A percentile compares a stretch with the other conserved stretches of the same genome.
phyloP scores from a whole-genome alignment of 1,140 invertebrate species.

The Zaprionus capensis region DNA sequence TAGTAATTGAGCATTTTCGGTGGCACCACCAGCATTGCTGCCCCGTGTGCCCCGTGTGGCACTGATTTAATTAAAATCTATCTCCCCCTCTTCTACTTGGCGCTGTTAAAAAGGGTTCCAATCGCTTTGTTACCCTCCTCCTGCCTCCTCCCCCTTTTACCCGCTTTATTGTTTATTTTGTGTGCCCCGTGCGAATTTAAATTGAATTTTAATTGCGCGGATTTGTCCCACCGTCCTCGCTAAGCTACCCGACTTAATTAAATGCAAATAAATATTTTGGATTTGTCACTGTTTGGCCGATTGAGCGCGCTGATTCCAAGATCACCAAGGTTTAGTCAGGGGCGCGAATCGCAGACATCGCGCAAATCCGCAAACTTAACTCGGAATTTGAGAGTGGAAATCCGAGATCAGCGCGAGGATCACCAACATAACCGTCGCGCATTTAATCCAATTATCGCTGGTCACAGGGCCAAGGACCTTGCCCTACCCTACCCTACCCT shows the following conservation, averaged over 20 bases:
- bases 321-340: slow-evolving; percentile 28
- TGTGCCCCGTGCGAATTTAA: slow-evolving; percentile 45
- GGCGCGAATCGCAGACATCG: slow-evolving; percentile 2
- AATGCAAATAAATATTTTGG: slow-evolving; percentile 80
- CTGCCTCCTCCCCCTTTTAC: slow-evolving; percentile 31
- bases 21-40: slow-evolving; percentile 10
- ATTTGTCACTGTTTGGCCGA: slow-evolving; percentile 39
- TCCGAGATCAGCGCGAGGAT: slow-evolving; percentile 60
- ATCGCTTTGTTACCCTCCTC: neutral
- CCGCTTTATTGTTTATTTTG: slow-evolving; percentile 35
- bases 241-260: slow-evolving; percentile 65
- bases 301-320: slow-evolving; percentile 55
- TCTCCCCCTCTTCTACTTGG: slow-evolving; percentile 6
- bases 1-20: slow-evolving; percentile 83
- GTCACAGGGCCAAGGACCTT: slow-evolving; percentile 1
- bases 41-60: slow-evolving; percentile 33
- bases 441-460: slow-evolving; percentile 79
- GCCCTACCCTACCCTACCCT: neutral
- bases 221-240: slow-evolving; percentile 47
- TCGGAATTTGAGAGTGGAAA: slow-evolving; percentile 60
- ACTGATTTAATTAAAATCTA: slow-evolving; percentile 83
- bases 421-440: slow-evolving; percentile 37
- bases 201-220: slow-evolving; percentile 74
- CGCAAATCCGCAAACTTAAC: slow-evolving; percentile 66
- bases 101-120: slow-evolving; percentile 54